Percentiles rank a stretch among this genome's conserved stretches.
Evolutionary conservation across 2,888 invertebrate species (phyloP).

Genomic region (Sceliomorpha sp.): DNA sequence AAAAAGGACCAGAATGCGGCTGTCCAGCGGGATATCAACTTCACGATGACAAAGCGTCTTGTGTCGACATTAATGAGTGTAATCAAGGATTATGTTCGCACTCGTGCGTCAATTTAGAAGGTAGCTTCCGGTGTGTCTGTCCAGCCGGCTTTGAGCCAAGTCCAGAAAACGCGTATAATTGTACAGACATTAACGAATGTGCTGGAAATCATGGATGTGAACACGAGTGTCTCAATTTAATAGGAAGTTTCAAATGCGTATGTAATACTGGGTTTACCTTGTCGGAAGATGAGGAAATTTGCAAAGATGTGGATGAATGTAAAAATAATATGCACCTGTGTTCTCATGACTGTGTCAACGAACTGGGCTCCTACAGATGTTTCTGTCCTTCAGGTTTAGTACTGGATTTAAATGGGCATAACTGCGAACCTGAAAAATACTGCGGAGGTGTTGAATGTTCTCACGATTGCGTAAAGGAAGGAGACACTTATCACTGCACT

Average conservation of each 20-base stretch:
- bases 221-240: slow-evolving; percentile 81
- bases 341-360: slow-evolving; percentile 82
- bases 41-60: slow-evolving; percentile 72
- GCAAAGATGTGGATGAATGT: slow-evolving; percentile 83
- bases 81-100: slow-evolving; percentile 81
- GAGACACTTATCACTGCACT: slow-evolving; percentile 81
- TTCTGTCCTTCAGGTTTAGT: slow-evolving; percentile 80
- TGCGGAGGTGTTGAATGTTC: slow-evolving; percentile 76
- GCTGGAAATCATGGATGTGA: slow-evolving; percentile 75
- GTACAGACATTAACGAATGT: slow-evolving; percentile 75
- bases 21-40: slow-evolving; percentile 82
- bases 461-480: slow-evolving; percentile 80
- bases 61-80: slow-evolving; percentile 83
- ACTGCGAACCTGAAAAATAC: slow-evolving; percentile 56
- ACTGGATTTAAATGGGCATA: slow-evolving; percentile 58
- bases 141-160: slow-evolving; percentile 74
- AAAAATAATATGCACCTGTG: slow-evolving; percentile 81
- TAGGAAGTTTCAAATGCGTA: slow-evolving; percentile 78
- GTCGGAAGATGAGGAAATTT: slow-evolving; percentile 74
- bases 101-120: slow-evolving; percentile 82
- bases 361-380: slow-evolving; percentile 82
- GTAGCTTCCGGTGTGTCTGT: slow-evolving; percentile 81
- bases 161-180: slow-evolving; percentile 60
- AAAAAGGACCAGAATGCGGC: slow-evolving; percentile 78
- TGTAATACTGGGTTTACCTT: slow-evolving; percentile 82